Base-by-base conservation (phyloP, 1,140 invertebrate species). In the Phocides pigmalion region DNA sequence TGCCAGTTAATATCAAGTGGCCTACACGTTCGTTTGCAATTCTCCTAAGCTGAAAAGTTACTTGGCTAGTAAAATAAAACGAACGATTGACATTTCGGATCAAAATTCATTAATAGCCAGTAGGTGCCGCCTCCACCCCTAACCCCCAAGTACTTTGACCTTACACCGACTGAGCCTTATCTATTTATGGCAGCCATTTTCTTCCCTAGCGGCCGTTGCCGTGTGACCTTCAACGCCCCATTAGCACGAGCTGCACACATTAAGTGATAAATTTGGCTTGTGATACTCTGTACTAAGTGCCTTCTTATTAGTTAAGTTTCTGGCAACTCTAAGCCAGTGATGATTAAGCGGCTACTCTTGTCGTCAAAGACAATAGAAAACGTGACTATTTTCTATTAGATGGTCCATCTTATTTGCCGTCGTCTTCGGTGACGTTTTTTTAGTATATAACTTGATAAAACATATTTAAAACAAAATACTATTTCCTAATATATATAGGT, bases 151-250 rank as follows among this genome's bases (percentile, higher is more conserved):
- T 44, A 42, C 39, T 56, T 56, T 56, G 20, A 56, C 39, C 39
- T 56, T 56, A 56, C 39, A 17, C 47, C 25, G 39, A 32, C 47
- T 28, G 39, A 32, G 44, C 53, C 41, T 44, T 16, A 28, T 58
- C 41, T 58, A 58, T 58, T 46, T 46, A 58, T 58, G 39, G 54
- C 39, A 11, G 54, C 42, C 15, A 58, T 58, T 58, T 58, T 12
- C 41, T 46, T 46, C 42, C 54, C 41, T 11, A 8, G 20, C 15
- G 54, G 22, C 25, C 54, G 20, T 42, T 56, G 46, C 37, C 53
- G 12, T 19, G 14, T 58, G 39, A 58, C 54, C 54, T 58, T 58
- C 41, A 32, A 17, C 19, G 54, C 22, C 41, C 41, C 41, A 28
- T 58, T 50, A 50, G 32, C 28, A 44, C 44, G 53, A 56, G 37